Evolutionary conservation across 2,113 vertebrate species (phyloP), one percentile per base, ranked within the genome.

Genomic region (Potamarius usumacintae): DNA sequence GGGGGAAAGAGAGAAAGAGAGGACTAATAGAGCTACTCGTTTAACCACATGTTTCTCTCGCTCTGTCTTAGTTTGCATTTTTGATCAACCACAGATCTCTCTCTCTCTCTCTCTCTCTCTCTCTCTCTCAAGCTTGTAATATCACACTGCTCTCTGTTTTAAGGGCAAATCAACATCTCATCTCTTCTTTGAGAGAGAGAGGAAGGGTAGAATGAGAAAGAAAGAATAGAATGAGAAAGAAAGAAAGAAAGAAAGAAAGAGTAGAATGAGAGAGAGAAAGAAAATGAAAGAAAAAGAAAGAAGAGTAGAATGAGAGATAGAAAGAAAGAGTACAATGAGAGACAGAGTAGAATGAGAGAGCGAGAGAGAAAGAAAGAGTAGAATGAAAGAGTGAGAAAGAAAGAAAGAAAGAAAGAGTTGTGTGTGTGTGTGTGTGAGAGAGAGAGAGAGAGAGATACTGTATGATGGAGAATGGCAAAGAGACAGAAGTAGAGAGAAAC

Each of bases 21-120:
- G 76, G 76, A 79, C 55, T 79, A 79, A 79, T 79, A 79, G 25
- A 55, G 76, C 76, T 79, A 79, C 76, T 79, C 52, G 76, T 79
- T 79, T 79, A 79, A 55, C 52, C 76, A 85, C 88, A 90, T 87
- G 83, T 71, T 55, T 77, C 84, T 67, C n/a, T 74, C 62, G 55
- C 58, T 81, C 9, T 76, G 72, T 25, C 76, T 25, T 78, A 53
- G 76, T 78, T 78, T 78, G 42, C 42, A 25, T 55, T 78, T 78
- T 78, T 78, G 20, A 53, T 78, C 50, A n/a, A 55, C 76, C 50
- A 1, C 76, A 78, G 50, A 27, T 55, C 52, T 78, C 76, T 78
- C 52, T 55, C 76, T 78, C 25, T 78, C 52, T 17, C 22, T 78
- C 50, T 78, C 50, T 78, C 48, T 53, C 5, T 53, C 50, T 27